These are phyloP conservation scores for Parnassius glacialis DNA, from an alignment of 2,888 invertebrate genomes.

Conservation along the genomic window DNA sequence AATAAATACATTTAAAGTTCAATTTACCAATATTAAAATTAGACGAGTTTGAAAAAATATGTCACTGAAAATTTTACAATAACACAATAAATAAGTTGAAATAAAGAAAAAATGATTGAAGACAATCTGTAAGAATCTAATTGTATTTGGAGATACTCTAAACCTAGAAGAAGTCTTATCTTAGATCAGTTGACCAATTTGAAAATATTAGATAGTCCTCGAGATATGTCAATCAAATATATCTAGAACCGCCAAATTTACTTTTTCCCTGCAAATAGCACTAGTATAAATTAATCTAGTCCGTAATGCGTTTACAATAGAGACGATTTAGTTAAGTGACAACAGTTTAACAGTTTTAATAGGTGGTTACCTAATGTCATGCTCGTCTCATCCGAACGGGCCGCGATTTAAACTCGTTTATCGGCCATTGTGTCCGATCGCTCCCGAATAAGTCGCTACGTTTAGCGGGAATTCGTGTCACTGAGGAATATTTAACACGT, in stretches of 20 bases:
- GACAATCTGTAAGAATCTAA: too few species aligned
- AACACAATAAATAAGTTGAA: too few species aligned
- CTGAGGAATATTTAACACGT: conserved; percentile 37
- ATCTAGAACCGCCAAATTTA: conserved; percentile 36
- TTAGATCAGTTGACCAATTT: conserved; percentile 42
- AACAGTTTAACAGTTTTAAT: conserved; percentile 28
- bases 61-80: too few species aligned
- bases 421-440: conserved; percentile 56
- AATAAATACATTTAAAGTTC: too few species aligned
- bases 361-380: conserved; percentile 56
- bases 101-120: too few species aligned
- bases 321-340: conserved; percentile 28
- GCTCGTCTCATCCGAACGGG: conserved; percentile 61
- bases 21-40: too few species aligned
- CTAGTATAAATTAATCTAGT: conserved; percentile 31
- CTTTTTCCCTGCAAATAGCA: conserved; percentile 22
- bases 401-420: conserved; percentile 73
- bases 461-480: conserved; percentile 47
- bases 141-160: too few species aligned
- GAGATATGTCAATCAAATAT: conserved; percentile 55
- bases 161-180: conserved; percentile 32
- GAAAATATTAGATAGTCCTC: conserved; percentile 31
- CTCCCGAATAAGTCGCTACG: conserved; percentile 52
- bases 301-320: conserved; percentile 38
- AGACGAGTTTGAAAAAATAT: too few species aligned